phyloP scores from a whole-genome alignment of 2,797 vertebrate genomes.

The Gymnoscopelus braueri region DNA sequence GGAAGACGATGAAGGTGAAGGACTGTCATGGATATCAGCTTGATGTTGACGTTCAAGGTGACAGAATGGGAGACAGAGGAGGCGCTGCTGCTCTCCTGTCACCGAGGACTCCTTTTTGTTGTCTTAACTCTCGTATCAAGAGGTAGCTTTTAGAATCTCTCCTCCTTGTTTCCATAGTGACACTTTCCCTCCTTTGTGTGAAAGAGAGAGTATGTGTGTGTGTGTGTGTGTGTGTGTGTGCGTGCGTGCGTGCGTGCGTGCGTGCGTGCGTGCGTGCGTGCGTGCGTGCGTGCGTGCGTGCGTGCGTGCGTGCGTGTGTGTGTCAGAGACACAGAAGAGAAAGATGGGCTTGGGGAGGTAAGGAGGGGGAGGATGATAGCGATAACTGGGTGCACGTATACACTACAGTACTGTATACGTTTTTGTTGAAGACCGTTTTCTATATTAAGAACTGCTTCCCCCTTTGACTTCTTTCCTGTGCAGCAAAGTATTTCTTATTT shows the following conservation, averaged over 20 bases:
- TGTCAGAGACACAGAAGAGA: constrained; percentile 46
- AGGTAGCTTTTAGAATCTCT: constrained; percentile 86
- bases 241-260: constrained; percentile 59
- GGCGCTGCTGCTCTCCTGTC: constrained; percentile 63
- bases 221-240: constrained; percentile 50
- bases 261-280: not conserved
- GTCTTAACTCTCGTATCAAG: constrained; percentile 82
- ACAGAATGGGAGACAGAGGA: constrained; percentile 45
- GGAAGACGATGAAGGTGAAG: constrained; percentile 48
- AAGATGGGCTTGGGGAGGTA: constrained; percentile 62
- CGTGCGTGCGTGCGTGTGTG: constrained; percentile 4
- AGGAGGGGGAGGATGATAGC: constrained; percentile 58
- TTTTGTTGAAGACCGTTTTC: constrained; percentile 38
- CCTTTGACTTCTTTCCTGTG: constrained; percentile 42
- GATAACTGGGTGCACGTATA: constrained; percentile 75
- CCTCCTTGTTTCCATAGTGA: constrained; percentile 88
- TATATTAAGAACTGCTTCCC: constrained; percentile 50
- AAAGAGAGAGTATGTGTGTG: constrained; percentile 18
- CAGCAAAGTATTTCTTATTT: constrained; percentile 26
- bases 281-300: constrained; percentile 2
- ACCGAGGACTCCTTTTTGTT: constrained; percentile 80
- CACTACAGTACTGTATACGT: too few relatives aligned
- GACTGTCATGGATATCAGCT: constrained; percentile 44
- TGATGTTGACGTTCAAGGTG: constrained; percentile 51
- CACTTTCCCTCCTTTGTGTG: constrained; percentile 81